Base-by-base conservation (phyloP, 1,140 invertebrate species). In the Cydia amplana region DNA sequence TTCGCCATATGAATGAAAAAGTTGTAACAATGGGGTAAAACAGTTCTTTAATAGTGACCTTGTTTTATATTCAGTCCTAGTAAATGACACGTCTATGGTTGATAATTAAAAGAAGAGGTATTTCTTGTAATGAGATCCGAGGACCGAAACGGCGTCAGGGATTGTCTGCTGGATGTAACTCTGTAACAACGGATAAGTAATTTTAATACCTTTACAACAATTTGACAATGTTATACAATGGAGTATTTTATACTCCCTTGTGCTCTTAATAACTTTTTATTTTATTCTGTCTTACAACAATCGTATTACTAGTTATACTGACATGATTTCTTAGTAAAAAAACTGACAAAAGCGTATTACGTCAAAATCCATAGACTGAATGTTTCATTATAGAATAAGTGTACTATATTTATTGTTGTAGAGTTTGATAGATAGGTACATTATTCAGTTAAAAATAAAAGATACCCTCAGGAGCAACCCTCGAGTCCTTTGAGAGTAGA, bases 391-490 rank as follows among this genome's bases (percentile, higher is more conserved):
- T 0, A 16, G 46, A 51, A n/a, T 51, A n/a, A n/a, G n/a, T n/a
- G n/a, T n/a, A 51, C n/a, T 5, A 18, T 51, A 18, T n/a, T 51
- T n/a, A 18, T 51, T 18, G 7, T 7, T 60, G 55, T 23, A 23
- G 18, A 60, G 55, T 60, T 20, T 20, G 20, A 60, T 60, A 23
- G 55, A 60, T 10, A 20, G 60, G 55, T 46, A 55, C 12, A 43
- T 77, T 36, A 63, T 14, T 67, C 74, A 67, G 36, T 72, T 75
- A 49, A 76, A 76, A 73, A 51, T 43, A 25, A 73, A 36, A 74
- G 18, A 73, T 81, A 91, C 90, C 87, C 86, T 86, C 81, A 60
- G 90, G 87, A 60, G 82, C 79, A 28, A 91, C 83, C 77, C 78
- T 84, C 28, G 87, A 84, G 63, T 91, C 87, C 55, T 83, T 78